These are phyloP conservation scores for Tetheella fluctuosa DNA, from an alignment of 2,888 invertebrate species.

Conservation along the genomic window DNA sequence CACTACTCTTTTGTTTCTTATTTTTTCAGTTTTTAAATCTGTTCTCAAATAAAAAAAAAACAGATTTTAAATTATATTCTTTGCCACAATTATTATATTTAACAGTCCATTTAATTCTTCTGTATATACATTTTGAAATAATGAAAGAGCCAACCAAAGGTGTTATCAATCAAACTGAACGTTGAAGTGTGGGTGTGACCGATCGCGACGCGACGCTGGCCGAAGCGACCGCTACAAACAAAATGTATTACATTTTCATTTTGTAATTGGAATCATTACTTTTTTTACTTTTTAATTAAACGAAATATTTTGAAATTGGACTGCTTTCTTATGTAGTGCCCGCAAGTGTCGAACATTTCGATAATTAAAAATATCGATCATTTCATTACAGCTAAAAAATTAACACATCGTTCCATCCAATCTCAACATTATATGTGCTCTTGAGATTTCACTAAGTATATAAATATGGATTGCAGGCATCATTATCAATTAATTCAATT, in stretches of 20 bases:
- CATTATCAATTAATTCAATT: too few relatives aligned
- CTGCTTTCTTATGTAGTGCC: neutral
- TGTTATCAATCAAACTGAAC: conserved; percentile 22
- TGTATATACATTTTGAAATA: neutral
- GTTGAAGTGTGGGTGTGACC: conserved; percentile 19
- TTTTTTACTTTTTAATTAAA: neutral
- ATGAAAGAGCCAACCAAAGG: conserved; percentile 18
- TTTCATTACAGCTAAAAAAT: too few relatives aligned
- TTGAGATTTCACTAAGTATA: too few relatives aligned
- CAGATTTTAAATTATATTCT: too few relatives aligned
- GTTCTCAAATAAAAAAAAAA: too few relatives aligned
- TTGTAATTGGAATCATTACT: conserved; percentile 4
- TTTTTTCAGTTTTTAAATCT: too few relatives aligned
- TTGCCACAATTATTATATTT: neutral
- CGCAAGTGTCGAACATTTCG: too few relatives aligned
- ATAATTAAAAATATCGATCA: too few relatives aligned
- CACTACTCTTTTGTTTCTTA: too few relatives aligned
- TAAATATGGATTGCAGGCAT: too few relatives aligned
- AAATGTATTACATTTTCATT: neutral
- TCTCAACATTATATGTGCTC: too few relatives aligned
- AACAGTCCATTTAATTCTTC: neutral
- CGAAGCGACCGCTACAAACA: neutral
- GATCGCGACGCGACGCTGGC: conserved; percentile 11
- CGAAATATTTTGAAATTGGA: neutral
- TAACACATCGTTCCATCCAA: too few relatives aligned